Evolutionary conservation across 2,888 invertebrate genomes (phyloP).

Genomic region (Trichopoda pennipes): DNA sequence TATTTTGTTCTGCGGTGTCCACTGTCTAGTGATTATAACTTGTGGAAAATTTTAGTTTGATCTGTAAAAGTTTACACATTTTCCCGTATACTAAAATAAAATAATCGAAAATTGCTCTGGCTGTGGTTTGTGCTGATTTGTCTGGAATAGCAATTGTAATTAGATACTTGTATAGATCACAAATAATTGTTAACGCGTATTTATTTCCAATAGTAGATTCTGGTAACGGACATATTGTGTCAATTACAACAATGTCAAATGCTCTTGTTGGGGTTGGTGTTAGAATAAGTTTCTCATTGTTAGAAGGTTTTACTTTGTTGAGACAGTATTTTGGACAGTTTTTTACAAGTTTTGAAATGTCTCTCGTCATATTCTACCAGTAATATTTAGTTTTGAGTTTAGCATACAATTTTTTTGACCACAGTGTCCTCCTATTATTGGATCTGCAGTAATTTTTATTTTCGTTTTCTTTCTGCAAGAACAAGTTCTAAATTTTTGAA

Average conservation of each 20-base stretch:
- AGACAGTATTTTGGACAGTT: too few relatives aligned
- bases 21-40: not conserved
- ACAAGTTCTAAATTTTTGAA: constrained; percentile 28
- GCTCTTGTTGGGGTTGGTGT: constrained; percentile 54
- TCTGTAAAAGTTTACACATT: not conserved
- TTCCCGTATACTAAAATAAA: constrained; percentile 16
- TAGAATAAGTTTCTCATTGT: constrained; percentile 5
- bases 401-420: not conserved
- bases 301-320: too few relatives aligned
- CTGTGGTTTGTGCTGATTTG: too few relatives aligned
- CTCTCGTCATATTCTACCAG: constrained; percentile 15
- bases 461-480: constrained; percentile 38
- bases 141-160: not conserved
- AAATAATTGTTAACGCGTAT: constrained; percentile 17
- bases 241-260: constrained; percentile 26
- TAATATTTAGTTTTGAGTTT: constrained; percentile 15
- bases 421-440: not conserved
- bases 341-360: too few relatives aligned
- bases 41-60: not conserved
- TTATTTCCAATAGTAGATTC: constrained; percentile 1
- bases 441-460: constrained; percentile 7
- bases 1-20: not conserved
- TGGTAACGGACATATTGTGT: constrained; percentile 34
- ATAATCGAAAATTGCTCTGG: constrained; percentile 20
- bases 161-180: constrained; percentile 17